phyloP scores from a whole-genome alignment of 2,888 invertebrate species.

The Acheta domesticus region DNA sequence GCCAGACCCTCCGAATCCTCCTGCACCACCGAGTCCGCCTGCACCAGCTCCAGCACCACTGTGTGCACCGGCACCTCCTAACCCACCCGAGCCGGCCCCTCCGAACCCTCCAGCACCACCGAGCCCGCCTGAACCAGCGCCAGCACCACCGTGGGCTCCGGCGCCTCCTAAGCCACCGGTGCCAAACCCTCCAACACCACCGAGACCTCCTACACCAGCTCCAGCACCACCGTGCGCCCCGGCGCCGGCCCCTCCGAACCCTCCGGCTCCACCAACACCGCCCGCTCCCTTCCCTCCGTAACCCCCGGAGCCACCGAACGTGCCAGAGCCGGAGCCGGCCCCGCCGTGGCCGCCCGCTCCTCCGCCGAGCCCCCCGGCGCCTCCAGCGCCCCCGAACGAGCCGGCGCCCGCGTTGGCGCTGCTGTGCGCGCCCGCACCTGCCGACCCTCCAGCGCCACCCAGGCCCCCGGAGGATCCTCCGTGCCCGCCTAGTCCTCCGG shows the following conservation, averaged over 20 bases:
- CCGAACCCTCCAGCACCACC: background rate
- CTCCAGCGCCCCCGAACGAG: background rate
- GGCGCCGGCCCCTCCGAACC: no score
- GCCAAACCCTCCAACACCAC: background rate
- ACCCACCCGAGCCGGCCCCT: background rate
- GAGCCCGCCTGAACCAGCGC: background rate
- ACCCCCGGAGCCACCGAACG: background rate
- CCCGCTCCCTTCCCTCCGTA: background rate
- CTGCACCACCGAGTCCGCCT: background rate
- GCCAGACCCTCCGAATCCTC: background rate
- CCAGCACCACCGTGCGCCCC: background rate
- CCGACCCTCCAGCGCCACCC: background rate
- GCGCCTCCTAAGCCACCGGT: background rate
- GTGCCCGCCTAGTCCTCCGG: background rate
- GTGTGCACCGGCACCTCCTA: background rate
- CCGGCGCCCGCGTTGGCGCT: background rate
- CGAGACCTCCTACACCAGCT: background rate
- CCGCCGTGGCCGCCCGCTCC: background rate
- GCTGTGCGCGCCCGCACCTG: background rate
- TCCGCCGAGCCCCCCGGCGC: background rate
- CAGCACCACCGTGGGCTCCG: background rate
- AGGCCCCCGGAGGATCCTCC: background rate
- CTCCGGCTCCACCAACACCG: background rate
- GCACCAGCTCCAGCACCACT: background rate
- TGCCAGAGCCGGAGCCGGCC: background rate